These are phyloP conservation scores for Elephas maximus DNA, from an alignment of 2,113 vertebrate species.

Conservation along the genomic window DNA sequence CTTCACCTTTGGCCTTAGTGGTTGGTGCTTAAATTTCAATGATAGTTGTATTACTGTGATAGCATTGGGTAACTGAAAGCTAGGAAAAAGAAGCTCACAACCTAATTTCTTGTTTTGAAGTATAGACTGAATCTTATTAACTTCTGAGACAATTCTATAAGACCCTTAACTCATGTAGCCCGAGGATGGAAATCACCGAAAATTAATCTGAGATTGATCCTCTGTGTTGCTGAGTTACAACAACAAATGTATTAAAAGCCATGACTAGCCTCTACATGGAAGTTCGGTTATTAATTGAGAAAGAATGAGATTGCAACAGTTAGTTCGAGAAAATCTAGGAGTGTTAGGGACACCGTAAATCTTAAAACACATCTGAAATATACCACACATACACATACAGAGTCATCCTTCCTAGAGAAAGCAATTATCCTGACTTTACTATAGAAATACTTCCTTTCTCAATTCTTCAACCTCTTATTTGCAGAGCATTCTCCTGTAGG, in stretches of 20 bases:
- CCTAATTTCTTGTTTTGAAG: not conserved
- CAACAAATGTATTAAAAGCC: not conserved
- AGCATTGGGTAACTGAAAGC: not conserved
- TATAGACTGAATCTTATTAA: not conserved
- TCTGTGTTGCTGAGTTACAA: not conserved
- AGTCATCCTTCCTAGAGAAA: not conserved
- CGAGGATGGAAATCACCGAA: not conserved
- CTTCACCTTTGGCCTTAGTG: too few species aligned
- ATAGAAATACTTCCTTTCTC: not conserved
- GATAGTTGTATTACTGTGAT: not conserved
- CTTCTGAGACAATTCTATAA: not conserved
- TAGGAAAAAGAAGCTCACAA: not conserved
- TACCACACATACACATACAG: not conserved
- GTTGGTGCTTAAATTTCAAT: too few species aligned
- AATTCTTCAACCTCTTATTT: not conserved
- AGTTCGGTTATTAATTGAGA: not conserved
- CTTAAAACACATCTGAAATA: not conserved
- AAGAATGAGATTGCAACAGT: not conserved
- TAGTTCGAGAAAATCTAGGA: not conserved
- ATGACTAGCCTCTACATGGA: not conserved
- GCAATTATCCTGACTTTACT: not conserved
- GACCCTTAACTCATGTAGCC: not conserved
- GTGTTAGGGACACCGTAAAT: not conserved
- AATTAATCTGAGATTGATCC: not conserved
- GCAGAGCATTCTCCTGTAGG: not conserved